Conservation (phyloP, 2,797 vertebrate species). For the Poeciliopsis infans region DNA sequence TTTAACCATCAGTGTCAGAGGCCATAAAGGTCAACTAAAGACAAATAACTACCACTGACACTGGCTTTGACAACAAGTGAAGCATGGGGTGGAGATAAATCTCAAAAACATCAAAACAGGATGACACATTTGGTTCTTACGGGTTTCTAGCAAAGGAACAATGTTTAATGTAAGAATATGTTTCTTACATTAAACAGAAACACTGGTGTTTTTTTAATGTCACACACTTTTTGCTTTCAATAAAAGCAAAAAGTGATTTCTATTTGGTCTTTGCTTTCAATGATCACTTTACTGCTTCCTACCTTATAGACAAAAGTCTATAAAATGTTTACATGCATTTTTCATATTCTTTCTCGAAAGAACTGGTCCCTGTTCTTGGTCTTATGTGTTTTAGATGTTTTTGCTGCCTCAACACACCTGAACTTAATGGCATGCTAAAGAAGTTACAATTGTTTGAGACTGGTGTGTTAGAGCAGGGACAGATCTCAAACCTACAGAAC, state of each 20-base stretch:
- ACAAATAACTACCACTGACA: background rate
- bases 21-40: background rate
- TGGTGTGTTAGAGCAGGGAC: background rate
- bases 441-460: background rate
- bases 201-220: background rate
- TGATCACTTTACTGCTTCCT: background rate
- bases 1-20: background rate
- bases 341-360: background rate
- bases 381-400: background rate
- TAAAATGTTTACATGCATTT: background rate
- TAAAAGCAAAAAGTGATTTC: background rate
- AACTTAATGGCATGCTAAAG: background rate
- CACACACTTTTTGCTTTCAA: background rate
- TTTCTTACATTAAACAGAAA: background rate
- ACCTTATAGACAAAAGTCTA: background rate
- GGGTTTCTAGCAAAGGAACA: background rate
- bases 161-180: background rate
- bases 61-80: background rate
- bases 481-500: background rate
- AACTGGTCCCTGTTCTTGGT: background rate
- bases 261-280: background rate
- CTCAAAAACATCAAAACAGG: background rate
- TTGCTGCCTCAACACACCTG: background rate
- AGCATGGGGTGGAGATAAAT: background rate
- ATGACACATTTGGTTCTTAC: background rate